Base-by-base conservation (phyloP, 2,113 vertebrate species). In the Eretmochelys imbricata region DNA sequence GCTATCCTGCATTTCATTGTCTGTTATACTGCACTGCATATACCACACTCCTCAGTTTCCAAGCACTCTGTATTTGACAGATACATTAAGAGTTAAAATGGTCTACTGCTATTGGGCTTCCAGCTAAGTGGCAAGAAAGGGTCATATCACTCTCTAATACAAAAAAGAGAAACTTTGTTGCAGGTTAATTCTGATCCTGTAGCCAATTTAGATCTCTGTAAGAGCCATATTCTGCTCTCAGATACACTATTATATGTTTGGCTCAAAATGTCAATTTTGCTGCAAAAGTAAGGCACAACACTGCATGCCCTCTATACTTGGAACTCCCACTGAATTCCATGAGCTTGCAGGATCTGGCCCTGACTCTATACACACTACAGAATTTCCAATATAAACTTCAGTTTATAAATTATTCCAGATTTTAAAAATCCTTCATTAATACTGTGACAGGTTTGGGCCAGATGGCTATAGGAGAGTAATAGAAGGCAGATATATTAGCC, bases 1-100 rank as follows among this genome's bases (percentile, higher is more conserved):
- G 42, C 19, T 84, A 5, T 59, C 57, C 81, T 42, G 88, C 54
- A 17, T 84, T 91, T 5, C 25, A 48, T 0, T 0, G 27, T 88
- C 29, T 5, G 5, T 78, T 35, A n/a, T 5, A n/a, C 27, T 8
- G 8, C 10, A 6, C 53, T 10, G 6, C 17, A 75, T 78, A 50
- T 87, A 92, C 8, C 80, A 29, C n/a, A 38, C 65, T 72, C 65
- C n/a, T 22, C n/a, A 38, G 9, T 38, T 72, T n/a, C 55, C 20
- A 83, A 94, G 22, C 10, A 24, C 11, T n/a, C 10, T 79, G 22
- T 79, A 88, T 85, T 72, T 92, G 51, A 80, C 16, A 87, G 31
- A 42, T 27, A 10, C 42, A 22, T 85, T 24, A 16, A 6, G 54
- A 17, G 54, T 59, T 83, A 35, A 87, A 48, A 69, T 69, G 24